A percentile compares a stretch with the other conserved stretches of the same genome.
Evolutionary conservation across 2,888 invertebrate species (phyloP).

Genomic region (Alcis repandata): DNA sequence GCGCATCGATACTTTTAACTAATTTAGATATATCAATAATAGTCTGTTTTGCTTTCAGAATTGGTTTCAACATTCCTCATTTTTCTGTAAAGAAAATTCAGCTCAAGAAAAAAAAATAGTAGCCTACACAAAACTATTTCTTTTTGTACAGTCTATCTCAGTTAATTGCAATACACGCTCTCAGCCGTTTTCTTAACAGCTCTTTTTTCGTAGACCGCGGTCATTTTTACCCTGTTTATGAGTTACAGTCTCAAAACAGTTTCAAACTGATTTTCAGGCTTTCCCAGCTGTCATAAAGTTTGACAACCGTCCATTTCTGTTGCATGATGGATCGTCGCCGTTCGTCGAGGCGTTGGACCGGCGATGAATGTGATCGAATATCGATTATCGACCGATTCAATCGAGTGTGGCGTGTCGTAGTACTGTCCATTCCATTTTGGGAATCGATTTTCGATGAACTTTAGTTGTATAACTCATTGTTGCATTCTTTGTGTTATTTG

Average conservation of each 20-base stretch:
- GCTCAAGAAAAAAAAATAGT: too few species aligned
- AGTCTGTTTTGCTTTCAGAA: too few species aligned
- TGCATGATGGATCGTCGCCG: conserved; percentile 73
- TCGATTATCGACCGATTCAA: conserved; percentile 72
- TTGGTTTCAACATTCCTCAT: too few species aligned
- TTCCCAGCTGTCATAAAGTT: conserved; percentile 46
- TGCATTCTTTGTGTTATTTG: too few species aligned
- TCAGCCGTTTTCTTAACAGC: too few species aligned
- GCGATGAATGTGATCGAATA: conserved; percentile 74
- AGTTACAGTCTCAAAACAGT: not conserved
- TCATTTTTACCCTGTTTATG: not conserved
- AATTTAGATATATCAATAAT: too few species aligned
- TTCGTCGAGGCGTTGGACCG: conserved; percentile 73
- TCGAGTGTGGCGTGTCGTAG: conserved; percentile 53
- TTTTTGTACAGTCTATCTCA: too few species aligned
- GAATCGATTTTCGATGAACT: conserved; percentile 1
- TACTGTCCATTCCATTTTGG: conserved; percentile 13
- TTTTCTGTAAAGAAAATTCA: too few species aligned
- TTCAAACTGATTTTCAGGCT: not conserved
- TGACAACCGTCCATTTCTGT: conserved; percentile 59
- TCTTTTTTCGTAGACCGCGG: too few species aligned
- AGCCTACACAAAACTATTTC: too few species aligned
- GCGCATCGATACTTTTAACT: too few species aligned
- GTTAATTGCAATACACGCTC: too few species aligned
- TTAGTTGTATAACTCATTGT: not conserved